These are phyloP conservation scores for Prosopocoilus inquinatus DNA, from an alignment of 2,888 invertebrate genomes.

Conservation along the genomic window DNA sequence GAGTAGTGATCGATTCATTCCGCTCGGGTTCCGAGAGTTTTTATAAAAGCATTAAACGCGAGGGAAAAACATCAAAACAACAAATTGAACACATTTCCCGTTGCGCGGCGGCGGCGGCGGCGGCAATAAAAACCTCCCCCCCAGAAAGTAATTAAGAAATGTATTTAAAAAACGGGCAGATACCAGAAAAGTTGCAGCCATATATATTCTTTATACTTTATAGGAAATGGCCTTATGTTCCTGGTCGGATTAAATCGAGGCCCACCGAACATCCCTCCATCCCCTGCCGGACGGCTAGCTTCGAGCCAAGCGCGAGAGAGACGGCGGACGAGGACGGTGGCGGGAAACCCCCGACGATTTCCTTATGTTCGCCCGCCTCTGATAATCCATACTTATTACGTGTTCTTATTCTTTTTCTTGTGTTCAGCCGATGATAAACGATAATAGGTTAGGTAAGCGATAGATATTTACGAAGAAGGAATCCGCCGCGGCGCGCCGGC, in stretches of 20 bases:
- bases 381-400: slow-evolving; percentile 52
- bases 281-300: slow-evolving; percentile 21
- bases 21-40: too few species aligned
- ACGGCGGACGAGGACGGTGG: slow-evolving; percentile 25
- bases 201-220: slow-evolving; percentile 46
- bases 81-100: slow-evolving; percentile 19
- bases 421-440: slow-evolving; percentile 48
- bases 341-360: slow-evolving; percentile 26
- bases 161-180: slow-evolving; percentile 43
- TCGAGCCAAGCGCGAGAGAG: slow-evolving; percentile 22
- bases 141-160: slow-evolving; percentile 42
- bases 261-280: slow-evolving; percentile 15
- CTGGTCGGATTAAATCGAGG: slow-evolving; percentile 31
- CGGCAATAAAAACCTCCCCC: slow-evolving; percentile 26
- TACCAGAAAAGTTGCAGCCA: slow-evolving; percentile 42
- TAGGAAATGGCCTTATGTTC: slow-evolving; percentile 45
- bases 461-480: slow-evolving; percentile 32
- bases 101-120: slow-evolving; percentile 2
- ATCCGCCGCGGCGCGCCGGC: background rate
- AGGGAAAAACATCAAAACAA: slow-evolving; percentile 18
- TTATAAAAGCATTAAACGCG: too few species aligned
- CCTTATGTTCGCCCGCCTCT: slow-evolving; percentile 40
- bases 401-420: slow-evolving; percentile 47
- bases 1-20: too few species aligned
- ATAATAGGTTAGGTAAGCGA: slow-evolving; percentile 48